A percentile compares a stretch with the other conserved stretches of the same genome.
Evolutionary conservation across 2,113 vertebrate genomes (phyloP).

Genomic region (Hippocampus zosterae): DNA sequence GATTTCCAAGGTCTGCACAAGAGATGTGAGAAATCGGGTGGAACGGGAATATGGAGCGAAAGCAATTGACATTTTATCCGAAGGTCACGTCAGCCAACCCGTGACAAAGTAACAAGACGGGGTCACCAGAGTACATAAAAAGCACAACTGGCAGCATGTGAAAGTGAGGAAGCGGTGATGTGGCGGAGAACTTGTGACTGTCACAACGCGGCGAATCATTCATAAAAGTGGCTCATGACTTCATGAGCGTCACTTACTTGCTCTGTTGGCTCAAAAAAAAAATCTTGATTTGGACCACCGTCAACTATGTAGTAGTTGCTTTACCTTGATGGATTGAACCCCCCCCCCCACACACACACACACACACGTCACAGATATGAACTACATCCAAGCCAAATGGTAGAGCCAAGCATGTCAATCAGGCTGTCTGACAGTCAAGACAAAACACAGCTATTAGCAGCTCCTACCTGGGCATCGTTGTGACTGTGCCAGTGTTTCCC

Average conservation of each 20-base stretch:
- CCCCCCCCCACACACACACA: too few species aligned
- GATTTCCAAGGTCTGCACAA: too few species aligned
- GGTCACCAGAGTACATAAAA: not conserved
- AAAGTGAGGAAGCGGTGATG: slow-evolving; percentile 47
- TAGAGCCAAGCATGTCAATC: not conserved
- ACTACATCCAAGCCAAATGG: not conserved
- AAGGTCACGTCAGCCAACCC: not conserved
- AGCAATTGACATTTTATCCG: not conserved
- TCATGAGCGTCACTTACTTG: slow-evolving; percentile 56
- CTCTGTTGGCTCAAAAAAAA: slow-evolving; percentile 22
- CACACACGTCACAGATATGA: not conserved
- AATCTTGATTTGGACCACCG: not conserved
- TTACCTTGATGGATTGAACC: not conserved
- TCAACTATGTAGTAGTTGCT: not conserved
- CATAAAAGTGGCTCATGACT: slow-evolving; percentile 67
- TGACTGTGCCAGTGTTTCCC: slow-evolving; percentile 65
- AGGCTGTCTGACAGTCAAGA: not conserved
- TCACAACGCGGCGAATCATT: slow-evolving; percentile 62
- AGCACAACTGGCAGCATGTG: not conserved
- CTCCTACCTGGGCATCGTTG: slow-evolving; percentile 80
- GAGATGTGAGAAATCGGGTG: not conserved
- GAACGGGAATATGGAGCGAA: not conserved
- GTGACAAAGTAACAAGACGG: not conserved
- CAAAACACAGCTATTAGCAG: not conserved
- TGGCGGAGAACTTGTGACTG: slow-evolving; percentile 62